Percentiles rank a stretch among this genome's conserved stretches.
These are phyloP conservation scores for Nasonia longicornis DNA, from an alignment of 1,140 invertebrate genomes.

Conservation along the genomic window DNA sequence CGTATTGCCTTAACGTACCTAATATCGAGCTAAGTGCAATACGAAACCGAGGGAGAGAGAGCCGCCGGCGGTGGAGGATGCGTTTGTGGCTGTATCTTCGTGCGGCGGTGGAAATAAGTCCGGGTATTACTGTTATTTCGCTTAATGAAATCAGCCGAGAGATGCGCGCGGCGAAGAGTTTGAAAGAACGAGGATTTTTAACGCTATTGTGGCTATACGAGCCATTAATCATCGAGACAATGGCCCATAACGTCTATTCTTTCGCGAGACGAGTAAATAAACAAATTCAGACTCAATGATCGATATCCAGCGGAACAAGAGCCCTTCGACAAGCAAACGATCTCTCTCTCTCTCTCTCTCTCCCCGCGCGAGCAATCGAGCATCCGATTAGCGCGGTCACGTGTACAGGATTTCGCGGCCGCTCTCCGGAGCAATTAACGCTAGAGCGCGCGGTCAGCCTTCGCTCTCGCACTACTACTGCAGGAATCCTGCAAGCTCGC, in stretches of 20 bases:
- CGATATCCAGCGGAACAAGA: not conserved
- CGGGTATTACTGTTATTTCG: too few species aligned
- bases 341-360: not conserved
- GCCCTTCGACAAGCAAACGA: conserved; percentile 15
- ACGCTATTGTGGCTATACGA: not conserved
- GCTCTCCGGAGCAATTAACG: conserved; percentile 11
- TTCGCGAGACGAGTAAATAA: not conserved
- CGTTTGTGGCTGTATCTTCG: too few species aligned
- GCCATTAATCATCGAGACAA: not conserved
- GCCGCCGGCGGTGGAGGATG: too few species aligned
- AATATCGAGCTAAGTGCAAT: conserved; percentile 38
- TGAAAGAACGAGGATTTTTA: not conserved
- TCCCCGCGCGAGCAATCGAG: not conserved
- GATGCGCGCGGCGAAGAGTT: not conserved
- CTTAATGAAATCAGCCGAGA: not conserved
- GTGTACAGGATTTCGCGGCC: conserved; percentile 1
- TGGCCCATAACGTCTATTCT: not conserved
- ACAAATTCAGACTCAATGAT: not conserved
- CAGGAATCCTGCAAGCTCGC: not conserved
- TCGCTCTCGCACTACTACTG: not conserved
- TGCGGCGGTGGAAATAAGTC: too few species aligned
- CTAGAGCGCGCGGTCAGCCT: not conserved
- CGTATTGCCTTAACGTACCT: conserved; percentile 17
- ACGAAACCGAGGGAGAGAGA: not conserved
- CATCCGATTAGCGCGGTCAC: conserved; percentile 10